These are phyloP conservation scores for Eudiplozoon nipponicum DNA, from an alignment of 2,888 invertebrate genomes.

Conservation along the genomic window DNA sequence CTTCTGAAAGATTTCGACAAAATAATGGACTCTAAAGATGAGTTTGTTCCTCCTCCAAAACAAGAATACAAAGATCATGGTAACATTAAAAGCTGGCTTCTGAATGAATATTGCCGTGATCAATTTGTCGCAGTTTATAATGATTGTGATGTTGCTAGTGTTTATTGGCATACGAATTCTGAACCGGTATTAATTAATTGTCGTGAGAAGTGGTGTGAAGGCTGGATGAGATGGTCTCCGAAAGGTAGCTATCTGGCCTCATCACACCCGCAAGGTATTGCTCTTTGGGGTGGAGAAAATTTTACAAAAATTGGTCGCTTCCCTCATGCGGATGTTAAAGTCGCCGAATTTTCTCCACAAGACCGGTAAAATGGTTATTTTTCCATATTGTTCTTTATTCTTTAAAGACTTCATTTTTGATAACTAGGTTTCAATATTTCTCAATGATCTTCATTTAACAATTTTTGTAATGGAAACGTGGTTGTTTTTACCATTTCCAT, in stretches of 20 bases:
- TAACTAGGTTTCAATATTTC: too few relatives aligned
- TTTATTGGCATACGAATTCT: slow-evolving; percentile 57
- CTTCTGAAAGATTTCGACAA: not conserved
- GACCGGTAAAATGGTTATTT: too few relatives aligned
- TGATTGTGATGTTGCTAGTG: slow-evolving; percentile 42
- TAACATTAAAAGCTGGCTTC: not conserved
- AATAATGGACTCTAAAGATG: not conserved
- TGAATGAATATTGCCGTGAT: not conserved
- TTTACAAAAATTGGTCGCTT: slow-evolving; percentile 68
- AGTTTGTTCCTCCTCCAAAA: not conserved
- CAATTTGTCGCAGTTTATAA: slow-evolving; percentile 36
- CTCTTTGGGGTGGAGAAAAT: slow-evolving; percentile 74
- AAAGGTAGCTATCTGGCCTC: slow-evolving; percentile 76
- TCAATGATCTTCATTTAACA: too few relatives aligned
- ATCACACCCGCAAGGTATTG: slow-evolving; percentile 71
- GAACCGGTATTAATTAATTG: slow-evolving; percentile 45
- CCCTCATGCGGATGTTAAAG: slow-evolving; percentile 50
- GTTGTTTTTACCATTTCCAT: too few relatives aligned
- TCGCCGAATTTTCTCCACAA: slow-evolving; percentile 81
- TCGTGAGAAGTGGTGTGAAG: slow-evolving; percentile 74
- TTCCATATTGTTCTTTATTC: too few relatives aligned
- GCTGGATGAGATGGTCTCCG: slow-evolving; percentile 82
- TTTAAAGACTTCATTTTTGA: too few relatives aligned
- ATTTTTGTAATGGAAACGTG: too few relatives aligned
- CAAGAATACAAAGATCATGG: not conserved